Evolutionary conservation across 2,113 vertebrate species (phyloP).

Genomic region (Leucosticte australis): DNA sequence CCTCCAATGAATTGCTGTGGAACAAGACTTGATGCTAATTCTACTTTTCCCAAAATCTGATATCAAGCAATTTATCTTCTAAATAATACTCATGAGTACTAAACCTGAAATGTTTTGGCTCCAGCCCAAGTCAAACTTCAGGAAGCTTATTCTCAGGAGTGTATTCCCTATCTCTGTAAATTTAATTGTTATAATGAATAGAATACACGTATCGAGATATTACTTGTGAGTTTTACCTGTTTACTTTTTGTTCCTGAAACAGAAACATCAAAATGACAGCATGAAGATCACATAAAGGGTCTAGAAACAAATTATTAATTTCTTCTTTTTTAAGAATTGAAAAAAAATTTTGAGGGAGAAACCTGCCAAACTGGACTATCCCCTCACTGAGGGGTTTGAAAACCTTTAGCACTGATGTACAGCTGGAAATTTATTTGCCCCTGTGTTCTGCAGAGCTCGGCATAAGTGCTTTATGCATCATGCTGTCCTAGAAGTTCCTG

Average conservation of each 20-base stretch:
- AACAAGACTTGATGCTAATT: conserved; percentile 75
- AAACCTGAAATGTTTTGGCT: conserved; percentile 77
- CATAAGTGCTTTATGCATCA: background rate
- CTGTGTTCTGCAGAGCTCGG: background rate
- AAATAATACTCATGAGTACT: conserved; percentile 76
- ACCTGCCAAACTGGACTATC: background rate
- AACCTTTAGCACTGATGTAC: background rate
- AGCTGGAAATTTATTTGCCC: background rate
- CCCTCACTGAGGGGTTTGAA: background rate
- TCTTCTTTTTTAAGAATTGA: background rate
- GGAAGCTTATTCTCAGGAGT: conserved; percentile 71
- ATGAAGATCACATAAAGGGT: background rate
- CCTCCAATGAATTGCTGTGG: conserved; percentile 73
- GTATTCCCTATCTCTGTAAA: conserved; percentile 72
- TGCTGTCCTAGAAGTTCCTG: background rate
- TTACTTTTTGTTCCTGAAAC: conserved; percentile 57
- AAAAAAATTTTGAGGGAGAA: background rate
- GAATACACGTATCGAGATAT: conserved; percentile 70
- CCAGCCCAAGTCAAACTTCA: conserved; percentile 77
- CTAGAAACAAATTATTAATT: background rate
- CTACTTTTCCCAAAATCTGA: conserved; percentile 76
- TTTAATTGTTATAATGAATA: conserved; percentile 80
- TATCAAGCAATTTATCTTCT: conserved; percentile 77
- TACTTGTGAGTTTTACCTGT: conserved; percentile 56
- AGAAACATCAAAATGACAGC: conserved; percentile 34